Percentiles rank a stretch among this genome's conserved stretches.
Conservation (phyloP, 2,888 invertebrate genomes). For the Cephus nigrinus region DNA sequence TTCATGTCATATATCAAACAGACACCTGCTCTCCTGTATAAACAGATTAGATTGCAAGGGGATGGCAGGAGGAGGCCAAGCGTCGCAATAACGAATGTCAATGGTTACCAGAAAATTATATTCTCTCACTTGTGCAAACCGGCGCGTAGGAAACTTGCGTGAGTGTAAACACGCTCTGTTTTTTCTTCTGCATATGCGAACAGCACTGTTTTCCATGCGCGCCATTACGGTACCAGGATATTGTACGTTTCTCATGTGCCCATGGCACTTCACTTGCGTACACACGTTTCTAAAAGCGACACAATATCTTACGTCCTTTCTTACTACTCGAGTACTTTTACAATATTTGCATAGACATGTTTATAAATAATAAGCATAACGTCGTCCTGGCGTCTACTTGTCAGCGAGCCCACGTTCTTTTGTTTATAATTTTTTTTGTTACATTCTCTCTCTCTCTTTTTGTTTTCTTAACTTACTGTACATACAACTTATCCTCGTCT, state of each 20-base stretch:
- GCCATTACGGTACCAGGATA: not conserved
- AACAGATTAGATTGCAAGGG: not conserved
- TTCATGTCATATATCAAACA: conserved; percentile 10
- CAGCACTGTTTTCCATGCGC: not conserved
- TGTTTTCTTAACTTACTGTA: not conserved
- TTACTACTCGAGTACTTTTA: not conserved
- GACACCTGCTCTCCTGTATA: conserved; percentile 1
- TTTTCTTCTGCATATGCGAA: not conserved
- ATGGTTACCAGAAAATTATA: not conserved
- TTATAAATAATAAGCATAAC: not conserved
- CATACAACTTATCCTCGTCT: not conserved
- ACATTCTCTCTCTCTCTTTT: not conserved
- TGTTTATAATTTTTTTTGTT: not conserved
- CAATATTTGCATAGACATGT: not conserved
- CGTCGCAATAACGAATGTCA: conserved; percentile 25
- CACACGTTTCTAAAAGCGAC: not conserved
- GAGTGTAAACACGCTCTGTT: conserved; percentile 8
- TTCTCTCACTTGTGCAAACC: conserved; percentile 20
- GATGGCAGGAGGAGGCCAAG: conserved; percentile 8
- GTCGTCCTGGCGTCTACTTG: not conserved
- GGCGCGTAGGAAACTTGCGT: conserved; percentile 22
- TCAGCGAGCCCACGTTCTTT: not conserved
- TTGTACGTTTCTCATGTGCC: not conserved
- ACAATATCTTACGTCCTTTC: not conserved
- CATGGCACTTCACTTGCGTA: not conserved